These are phyloP conservation scores for Ashinkailepas kermadecensis DNA, from an alignment of 2,888 invertebrate genomes.

Conservation along the genomic window DNA sequence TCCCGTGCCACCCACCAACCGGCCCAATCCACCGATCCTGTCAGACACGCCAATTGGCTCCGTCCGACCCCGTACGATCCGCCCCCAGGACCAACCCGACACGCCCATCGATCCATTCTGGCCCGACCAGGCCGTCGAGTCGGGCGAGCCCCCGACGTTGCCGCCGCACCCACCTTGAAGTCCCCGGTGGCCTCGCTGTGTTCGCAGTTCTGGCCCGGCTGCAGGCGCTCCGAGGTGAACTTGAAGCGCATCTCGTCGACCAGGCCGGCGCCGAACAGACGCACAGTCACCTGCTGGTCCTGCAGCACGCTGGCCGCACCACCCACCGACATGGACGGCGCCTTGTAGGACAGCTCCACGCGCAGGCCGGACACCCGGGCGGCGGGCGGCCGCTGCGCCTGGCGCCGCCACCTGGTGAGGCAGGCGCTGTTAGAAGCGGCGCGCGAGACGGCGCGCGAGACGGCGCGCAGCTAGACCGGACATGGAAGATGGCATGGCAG, in stretches of 20 bases:
- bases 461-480: constrained; percentile 41
- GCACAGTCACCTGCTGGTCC: constrained; percentile 52
- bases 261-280: constrained; percentile 66
- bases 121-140: too few species aligned
- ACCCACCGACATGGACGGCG: constrained; percentile 40
- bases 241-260: constrained; percentile 58
- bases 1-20: too few species aligned
- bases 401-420: constrained; percentile 51
- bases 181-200: constrained; percentile 47
- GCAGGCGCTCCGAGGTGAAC: constrained; percentile 56
- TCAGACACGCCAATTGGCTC: too few species aligned
- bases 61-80: too few species aligned
- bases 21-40: too few species aligned
- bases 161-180: constrained; percentile 45
- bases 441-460: constrained; percentile 54
- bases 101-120: too few species aligned
- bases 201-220: constrained; percentile 55
- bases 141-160: too few species aligned
- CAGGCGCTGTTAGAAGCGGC: constrained; percentile 54
- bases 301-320: constrained; percentile 63
- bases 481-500: too few species aligned
- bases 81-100: too few species aligned
- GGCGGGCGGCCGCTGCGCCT: constrained; percentile 49
- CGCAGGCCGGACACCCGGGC: constrained; percentile 36
- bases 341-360: constrained; percentile 37